Evolutionary conservation across 1,140 invertebrate species (phyloP).

Genomic region (Magallana gigas): DNA sequence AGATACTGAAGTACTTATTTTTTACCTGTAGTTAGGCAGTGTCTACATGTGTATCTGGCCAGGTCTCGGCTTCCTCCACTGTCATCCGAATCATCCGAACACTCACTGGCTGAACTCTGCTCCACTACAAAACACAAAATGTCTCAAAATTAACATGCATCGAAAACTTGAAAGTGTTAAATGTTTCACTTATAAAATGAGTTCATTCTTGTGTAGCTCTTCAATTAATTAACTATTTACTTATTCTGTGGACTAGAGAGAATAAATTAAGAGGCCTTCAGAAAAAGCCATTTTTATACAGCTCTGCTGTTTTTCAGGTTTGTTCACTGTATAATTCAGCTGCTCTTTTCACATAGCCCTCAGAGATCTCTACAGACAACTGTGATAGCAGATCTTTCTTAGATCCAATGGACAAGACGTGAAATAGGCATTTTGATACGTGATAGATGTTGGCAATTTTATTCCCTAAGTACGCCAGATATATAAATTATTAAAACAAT

Average conservation of each 20-base stretch:
- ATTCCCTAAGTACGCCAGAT: constrained; percentile 16
- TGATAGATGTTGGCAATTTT: constrained; percentile 28
- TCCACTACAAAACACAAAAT: constrained; percentile 78
- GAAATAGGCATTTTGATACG: constrained; percentile 17
- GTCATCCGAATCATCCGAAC: constrained; percentile 91
- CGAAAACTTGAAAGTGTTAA: no score
- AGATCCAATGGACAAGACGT: background rate
- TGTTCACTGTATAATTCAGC: background rate
- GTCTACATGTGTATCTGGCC: constrained; percentile 81
- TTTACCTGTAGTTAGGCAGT: constrained; percentile 82
- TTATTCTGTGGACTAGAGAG: background rate
- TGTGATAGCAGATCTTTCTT: constrained; percentile 7
- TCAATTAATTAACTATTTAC: background rate
- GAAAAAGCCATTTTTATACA: background rate
- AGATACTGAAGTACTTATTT: background rate
- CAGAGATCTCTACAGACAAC: background rate
- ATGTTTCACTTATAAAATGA: no score
- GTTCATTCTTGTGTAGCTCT: no score
- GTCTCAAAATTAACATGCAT: no score
- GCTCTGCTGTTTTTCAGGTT: background rate
- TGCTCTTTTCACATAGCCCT: constrained; percentile 7
- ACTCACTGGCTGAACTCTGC: constrained; percentile 93
- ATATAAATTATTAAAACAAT: constrained; percentile 38
- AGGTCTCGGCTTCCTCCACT: constrained; percentile 90
- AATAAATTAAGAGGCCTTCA: background rate